Base-by-base conservation (phyloP, 2,888 invertebrate genomes). In the Myathropa florea region DNA sequence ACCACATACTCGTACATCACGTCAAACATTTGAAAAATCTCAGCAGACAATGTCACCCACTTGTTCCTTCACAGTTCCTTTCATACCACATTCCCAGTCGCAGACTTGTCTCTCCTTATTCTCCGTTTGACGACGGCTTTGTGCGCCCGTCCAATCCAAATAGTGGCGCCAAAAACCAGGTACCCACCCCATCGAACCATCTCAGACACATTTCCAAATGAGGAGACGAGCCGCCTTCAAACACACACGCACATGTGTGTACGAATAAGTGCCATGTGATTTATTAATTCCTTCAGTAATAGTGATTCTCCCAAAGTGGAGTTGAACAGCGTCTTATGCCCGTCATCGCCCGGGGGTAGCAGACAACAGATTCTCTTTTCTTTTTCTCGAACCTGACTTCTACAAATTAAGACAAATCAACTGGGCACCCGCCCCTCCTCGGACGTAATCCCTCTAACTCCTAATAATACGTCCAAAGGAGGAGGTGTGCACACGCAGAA, bases 361-460 rank as follows among this genome's bases (percentile, higher is more conserved):
- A n/a, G n/a, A n/a, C n/a, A n/a, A n/a, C n/a, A n/a, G n/a, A n/a
- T 63, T 76, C 72, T 63, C 63, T 64, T 73, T 71, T 80, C 46
- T 39, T 71, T 72, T 79, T 79, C 63, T 60, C 65, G 72, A 84
- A 83, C 55, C 78, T 79, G 79, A 79, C 82, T 83, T 87, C 72
- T 87, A 83, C 87, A 87, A 87, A 87, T 87, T 87, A 87, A 87
- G 87, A 87, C 87, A 87, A 87, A 87, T 87, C 87, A 83, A 83
- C 67, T 68, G 87, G 71, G 18, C 60, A 12, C 55, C 26, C 53
- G 33, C 30, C 59, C 18, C n/a, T 26, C 63, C 55, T 12, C 4
- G 28, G 76, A 83, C 75, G 21, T 7, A 53, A 46, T 46, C 46
- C 46, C 70, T 55, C 75, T 72, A 83, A 64, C 75, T 65, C 73